phyloP scores from a whole-genome alignment of 2,113 vertebrate species.

The Phylloscopus trochilus region DNA sequence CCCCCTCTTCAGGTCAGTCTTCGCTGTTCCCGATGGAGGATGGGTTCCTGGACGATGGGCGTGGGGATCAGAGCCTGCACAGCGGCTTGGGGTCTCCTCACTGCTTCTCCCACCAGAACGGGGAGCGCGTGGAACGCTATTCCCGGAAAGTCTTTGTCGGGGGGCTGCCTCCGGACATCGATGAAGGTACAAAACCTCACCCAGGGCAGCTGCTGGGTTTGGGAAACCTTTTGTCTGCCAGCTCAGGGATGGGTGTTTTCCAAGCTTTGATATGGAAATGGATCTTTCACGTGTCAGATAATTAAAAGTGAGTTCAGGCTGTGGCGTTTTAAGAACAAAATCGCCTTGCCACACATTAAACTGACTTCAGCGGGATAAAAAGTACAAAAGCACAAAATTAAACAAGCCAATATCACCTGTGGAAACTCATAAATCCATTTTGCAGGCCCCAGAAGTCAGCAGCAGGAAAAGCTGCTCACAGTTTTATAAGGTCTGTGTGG shows the following conservation, averaged over 20 bases:
- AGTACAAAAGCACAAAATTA: background rate
- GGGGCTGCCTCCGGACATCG: slow-evolving; percentile 95
- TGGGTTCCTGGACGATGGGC: slow-evolving; percentile 93
- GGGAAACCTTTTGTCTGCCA: background rate
- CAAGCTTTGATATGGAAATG: background rate
- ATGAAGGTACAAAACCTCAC: slow-evolving; percentile 84
- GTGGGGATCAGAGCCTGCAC: slow-evolving; percentile 88
- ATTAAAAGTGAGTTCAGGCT: background rate
- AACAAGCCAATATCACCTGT: background rate
- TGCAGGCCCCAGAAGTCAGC: background rate
- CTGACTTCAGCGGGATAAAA: background rate
- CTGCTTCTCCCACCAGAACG: slow-evolving; percentile 97
- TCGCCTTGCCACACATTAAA: background rate
- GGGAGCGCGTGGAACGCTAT: slow-evolving; percentile 93
- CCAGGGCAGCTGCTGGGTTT: background rate
- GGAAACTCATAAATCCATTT: background rate
- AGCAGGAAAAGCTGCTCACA: background rate
- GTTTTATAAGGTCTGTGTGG: background rate
- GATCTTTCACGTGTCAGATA: background rate
- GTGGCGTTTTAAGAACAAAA: background rate
- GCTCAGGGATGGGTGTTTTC: background rate
- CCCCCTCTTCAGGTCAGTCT: slow-evolving; percentile 84
- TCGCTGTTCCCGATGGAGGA: slow-evolving; percentile 98
- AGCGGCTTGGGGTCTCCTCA: slow-evolving; percentile 91
- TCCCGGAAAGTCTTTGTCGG: slow-evolving; percentile 98